A percentile compares a stretch with the other conserved stretches of the same genome.
These are phyloP conservation scores for Threskiornis aethiopicus DNA, from an alignment of 2,797 vertebrate genomes.

Conservation along the genomic window DNA sequence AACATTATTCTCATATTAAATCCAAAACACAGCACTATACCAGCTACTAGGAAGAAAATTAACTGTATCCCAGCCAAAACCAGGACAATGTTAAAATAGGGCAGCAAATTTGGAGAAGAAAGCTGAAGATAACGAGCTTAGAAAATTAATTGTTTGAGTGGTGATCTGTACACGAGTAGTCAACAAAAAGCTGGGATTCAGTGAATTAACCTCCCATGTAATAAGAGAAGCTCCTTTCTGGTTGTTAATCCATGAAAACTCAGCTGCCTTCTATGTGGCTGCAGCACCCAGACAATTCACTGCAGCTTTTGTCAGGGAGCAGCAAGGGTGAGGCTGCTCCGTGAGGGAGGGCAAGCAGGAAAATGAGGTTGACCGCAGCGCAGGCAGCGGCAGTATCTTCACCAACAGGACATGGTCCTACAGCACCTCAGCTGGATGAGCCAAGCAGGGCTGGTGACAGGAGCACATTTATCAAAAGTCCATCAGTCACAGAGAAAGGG, in stretches of 20 bases:
- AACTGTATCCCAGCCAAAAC: too few species aligned
- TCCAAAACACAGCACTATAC: too few species aligned
- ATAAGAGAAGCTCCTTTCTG: neutral
- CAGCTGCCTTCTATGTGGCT: neutral
- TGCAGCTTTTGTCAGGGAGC: neutral
- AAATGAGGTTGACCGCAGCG: neutral
- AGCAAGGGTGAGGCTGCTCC: neutral
- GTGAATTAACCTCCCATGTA: neutral
- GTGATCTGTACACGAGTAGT: neutral
- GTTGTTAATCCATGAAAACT: neutral
- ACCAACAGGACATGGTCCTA: neutral
- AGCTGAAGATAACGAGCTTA: neutral
- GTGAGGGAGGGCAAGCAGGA: neutral
- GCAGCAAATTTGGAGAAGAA: neutral
- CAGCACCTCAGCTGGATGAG: neutral
- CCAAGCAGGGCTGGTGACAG: neutral
- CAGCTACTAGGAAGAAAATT: too few species aligned
- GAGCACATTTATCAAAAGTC: neutral
- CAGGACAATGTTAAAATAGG: neutral
- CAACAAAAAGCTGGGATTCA: neutral
- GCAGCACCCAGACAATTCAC: neutral
- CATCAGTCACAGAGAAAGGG: neutral
- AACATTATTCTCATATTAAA: too few species aligned
- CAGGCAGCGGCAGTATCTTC: neutral
- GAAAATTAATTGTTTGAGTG: neutral